Base-by-base conservation (phyloP, 2,113 vertebrate species). In the Neogale vison region DNA sequence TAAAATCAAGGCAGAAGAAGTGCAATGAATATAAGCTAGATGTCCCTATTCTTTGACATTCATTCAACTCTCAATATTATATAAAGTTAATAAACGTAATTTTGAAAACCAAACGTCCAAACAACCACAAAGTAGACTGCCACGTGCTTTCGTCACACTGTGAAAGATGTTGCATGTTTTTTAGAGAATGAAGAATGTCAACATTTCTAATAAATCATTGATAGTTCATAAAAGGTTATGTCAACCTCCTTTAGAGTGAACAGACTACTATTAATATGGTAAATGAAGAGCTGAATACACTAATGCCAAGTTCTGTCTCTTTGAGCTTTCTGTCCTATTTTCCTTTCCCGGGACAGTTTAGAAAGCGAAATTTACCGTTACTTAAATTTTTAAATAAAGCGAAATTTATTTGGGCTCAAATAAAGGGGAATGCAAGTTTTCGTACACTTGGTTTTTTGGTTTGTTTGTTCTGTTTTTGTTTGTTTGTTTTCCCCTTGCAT, bases 151-250 rank as follows among this genome's bases (percentile, higher is more conserved):
- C 96, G 36, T 82, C 86, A 86, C 15, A 45, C 90, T 95, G 20
- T 88, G 72, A 98, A 98, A 98, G 82, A 95, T 77, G 31, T 24
- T 94, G 0, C 47, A 98, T 97, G 18, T 82, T 79, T 94, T 84
- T 80, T 79, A 50, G 15, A 71, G 34, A 84, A 97, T 21, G 65
- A 95, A 85, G 9, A 92, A 76, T 47, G 31, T 82, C 3, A 50
- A 52, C 18, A 96, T 96, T 97, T 96, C 95, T 96, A 96, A 98
- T 97, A 97, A 96, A 97, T 97, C 90, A 85, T 7, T 95, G 71
- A 91, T 97, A 76, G 39, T 29, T 98, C 87, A 93, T 95, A 92
- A 98, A 98, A 95, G 29, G 50, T 96, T 93, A 90, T 93, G 52
- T 91, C 74, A 93, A 42, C 71, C 47, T 97, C 79, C 72, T 88